Conservation (phyloP, 92 coral and sea anemone genomes). For the Palythoa heliodiscus region DNA sequence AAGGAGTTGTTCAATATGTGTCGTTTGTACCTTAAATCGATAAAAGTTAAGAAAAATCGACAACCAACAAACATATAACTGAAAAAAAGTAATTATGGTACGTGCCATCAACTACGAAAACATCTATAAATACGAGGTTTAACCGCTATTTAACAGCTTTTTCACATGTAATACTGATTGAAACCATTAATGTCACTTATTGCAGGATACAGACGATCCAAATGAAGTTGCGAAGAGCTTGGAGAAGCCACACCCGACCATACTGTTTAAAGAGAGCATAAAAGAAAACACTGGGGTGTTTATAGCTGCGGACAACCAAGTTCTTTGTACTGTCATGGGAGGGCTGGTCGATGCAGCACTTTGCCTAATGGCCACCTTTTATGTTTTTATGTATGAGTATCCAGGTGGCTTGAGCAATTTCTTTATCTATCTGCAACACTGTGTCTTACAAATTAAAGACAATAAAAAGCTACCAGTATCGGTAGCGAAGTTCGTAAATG, state of each 20-base stretch:
- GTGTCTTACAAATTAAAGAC: constrained; percentile 57
- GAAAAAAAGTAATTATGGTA: no score
- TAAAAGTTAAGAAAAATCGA: no score
- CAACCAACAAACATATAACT: no score
- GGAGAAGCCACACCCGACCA: neutral
- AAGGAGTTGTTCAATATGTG: no score
- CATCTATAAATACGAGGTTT: no score
- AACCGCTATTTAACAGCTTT: no score
- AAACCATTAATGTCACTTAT: no score
- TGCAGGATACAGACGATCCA: neutral
- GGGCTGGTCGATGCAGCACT: constrained; percentile 46
- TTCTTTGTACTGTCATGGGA: constrained; percentile 36
- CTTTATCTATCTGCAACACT: constrained; percentile 49
- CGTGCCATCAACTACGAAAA: no score
- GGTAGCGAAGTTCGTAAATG: constrained; percentile 47
- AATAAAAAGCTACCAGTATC: constrained; percentile 55
- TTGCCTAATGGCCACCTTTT: constrained; percentile 51
- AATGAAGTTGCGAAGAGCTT: neutral
- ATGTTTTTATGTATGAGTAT: constrained; percentile 53
- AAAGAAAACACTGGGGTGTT: constrained; percentile 51
- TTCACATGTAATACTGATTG: no score
- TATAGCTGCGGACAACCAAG: neutral
- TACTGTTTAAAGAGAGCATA: constrained; percentile 61
- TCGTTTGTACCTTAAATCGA: no score
- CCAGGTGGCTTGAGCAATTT: constrained; percentile 43